These are phyloP conservation scores for Enteromius thamalakanensis DNA, from an alignment of 2,797 vertebrate species.

Conservation along the genomic window DNA sequence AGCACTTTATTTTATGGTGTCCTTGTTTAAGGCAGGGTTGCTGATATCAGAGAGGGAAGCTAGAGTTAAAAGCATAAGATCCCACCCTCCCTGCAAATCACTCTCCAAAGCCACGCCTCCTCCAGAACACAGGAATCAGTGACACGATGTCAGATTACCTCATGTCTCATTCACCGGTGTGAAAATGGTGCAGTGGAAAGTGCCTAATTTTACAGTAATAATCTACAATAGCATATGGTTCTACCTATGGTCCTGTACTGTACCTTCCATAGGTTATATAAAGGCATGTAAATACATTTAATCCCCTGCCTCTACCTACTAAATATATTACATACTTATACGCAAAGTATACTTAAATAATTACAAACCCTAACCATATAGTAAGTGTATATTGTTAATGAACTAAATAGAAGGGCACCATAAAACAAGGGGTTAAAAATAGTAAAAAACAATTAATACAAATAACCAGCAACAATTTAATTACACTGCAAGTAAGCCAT, in stretches of 20 bases:
- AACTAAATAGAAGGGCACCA: not conserved
- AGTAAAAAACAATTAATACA: not conserved
- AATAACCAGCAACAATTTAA: not conserved
- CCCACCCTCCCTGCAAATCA: too few species aligned
- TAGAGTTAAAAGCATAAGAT: too few species aligned
- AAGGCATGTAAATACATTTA: not conserved
- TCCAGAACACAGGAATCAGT: too few species aligned
- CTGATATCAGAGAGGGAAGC: too few species aligned
- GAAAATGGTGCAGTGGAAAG: too few species aligned
- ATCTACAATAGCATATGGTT: too few species aligned
- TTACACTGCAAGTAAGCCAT: constrained; percentile 13
- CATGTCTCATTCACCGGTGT: too few species aligned
- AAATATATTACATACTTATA: not conserved
- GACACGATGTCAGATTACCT: too few species aligned
- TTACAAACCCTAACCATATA: not conserved
- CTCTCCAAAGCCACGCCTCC: too few species aligned
- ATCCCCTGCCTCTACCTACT: not conserved
- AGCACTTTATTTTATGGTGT: not conserved
- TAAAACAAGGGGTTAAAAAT: too few species aligned
- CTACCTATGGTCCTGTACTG: too few species aligned
- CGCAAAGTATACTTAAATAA: not conserved
- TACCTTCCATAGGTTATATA: not conserved
- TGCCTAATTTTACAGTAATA: too few species aligned
- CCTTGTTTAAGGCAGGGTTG: not conserved
- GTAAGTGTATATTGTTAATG: not conserved